Evolutionary conservation across 2,113 vertebrate species (phyloP).

Genomic region (Malurus elegans): DNA sequence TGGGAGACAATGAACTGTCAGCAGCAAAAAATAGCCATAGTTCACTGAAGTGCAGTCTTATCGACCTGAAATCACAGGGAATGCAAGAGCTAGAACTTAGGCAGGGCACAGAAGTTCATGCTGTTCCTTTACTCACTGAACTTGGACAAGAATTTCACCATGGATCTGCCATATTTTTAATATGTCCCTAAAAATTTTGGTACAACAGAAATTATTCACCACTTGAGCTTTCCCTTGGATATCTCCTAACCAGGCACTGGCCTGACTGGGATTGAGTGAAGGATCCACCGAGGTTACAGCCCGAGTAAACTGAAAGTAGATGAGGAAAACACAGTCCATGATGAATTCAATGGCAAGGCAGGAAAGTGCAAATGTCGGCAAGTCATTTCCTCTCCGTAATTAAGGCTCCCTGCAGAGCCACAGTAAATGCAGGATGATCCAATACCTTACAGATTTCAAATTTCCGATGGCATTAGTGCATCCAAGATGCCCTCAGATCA

Average conservation of each 20-base stretch:
- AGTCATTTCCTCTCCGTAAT: slow-evolving; percentile 62
- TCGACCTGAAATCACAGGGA: background rate
- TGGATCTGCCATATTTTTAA: background rate
- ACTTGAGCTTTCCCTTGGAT: background rate
- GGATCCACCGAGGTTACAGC: background rate
- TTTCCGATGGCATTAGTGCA: slow-evolving; percentile 52
- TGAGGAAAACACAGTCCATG: slow-evolving; percentile 7
- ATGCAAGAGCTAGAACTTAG: background rate
- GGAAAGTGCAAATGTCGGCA: slow-evolving; percentile 39
- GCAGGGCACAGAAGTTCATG: background rate
- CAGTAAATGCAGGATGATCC: slow-evolving; percentile 44
- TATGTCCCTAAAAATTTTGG: background rate
- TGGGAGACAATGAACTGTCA: background rate
- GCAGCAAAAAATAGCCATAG: background rate
- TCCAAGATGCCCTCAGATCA: slow-evolving; percentile 10
- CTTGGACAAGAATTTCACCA: background rate
- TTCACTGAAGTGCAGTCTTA: background rate
- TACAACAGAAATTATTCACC: background rate
- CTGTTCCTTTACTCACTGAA: background rate
- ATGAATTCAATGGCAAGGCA: slow-evolving; percentile 26
- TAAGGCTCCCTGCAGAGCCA: slow-evolving; percentile 51
- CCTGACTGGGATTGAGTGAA: background rate
- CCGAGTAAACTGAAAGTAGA: background rate
- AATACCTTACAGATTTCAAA: slow-evolving; percentile 42
- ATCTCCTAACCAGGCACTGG: background rate